Evolutionary conservation across 2,113 vertebrate genomes (phyloP).

Genomic region (Catagonus wagneri): DNA sequence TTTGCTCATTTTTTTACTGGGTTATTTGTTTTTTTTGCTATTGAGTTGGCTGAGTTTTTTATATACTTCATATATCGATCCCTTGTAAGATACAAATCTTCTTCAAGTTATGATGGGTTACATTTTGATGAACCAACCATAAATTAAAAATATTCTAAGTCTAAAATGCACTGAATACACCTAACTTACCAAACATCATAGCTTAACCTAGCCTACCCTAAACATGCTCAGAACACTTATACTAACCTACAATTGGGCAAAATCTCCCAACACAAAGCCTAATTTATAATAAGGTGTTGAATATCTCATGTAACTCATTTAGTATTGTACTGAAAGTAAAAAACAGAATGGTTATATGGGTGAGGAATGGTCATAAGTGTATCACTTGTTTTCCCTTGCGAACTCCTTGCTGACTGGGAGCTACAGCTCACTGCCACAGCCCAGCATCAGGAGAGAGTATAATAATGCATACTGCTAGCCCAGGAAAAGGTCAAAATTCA

Average conservation of each 20-base stretch:
- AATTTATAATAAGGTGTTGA: background rate
- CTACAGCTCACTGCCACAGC: background rate
- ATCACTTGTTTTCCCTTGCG: background rate
- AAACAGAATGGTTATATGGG: too few relatives aligned
- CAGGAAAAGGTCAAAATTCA: background rate
- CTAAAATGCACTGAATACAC: background rate
- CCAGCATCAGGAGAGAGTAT: background rate
- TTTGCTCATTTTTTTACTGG: background rate
- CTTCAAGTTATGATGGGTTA: background rate
- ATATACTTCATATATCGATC: background rate
- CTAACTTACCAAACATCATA: background rate
- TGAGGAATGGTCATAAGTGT: background rate
- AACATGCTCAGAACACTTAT: background rate
- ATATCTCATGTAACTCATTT: background rate
- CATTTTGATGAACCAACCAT: background rate
- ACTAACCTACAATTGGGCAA: background rate
- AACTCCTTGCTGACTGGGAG: background rate
- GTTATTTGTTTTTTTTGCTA: background rate
- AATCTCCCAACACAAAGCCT: background rate
- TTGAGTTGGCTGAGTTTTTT: background rate
- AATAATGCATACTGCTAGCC: background rate
- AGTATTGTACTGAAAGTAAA: background rate
- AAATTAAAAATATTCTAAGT: background rate
- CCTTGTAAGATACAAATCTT: background rate
- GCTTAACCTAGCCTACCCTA: background rate